phyloP scores from a whole-genome alignment of 2,797 vertebrate species.

The Falco naumanni region DNA sequence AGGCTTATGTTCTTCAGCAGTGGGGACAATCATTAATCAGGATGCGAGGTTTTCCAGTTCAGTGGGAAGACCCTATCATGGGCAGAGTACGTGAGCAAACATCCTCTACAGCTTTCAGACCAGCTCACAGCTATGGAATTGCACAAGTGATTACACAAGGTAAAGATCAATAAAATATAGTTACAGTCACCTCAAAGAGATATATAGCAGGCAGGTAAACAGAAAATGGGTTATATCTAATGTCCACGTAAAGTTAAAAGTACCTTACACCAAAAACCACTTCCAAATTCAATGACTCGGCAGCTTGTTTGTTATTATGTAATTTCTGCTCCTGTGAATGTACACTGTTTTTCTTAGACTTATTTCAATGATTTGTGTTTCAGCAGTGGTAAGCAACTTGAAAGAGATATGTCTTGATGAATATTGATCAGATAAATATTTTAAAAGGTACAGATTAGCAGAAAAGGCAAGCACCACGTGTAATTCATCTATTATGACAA shows the following conservation, averaged over 20 bases:
- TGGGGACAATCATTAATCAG: not conserved
- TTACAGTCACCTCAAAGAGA: not conserved
- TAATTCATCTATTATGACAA: not conserved
- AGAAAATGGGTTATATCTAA: not conserved
- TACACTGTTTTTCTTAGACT: not conserved
- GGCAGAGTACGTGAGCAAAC: not conserved
- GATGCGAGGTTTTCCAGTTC: not conserved
- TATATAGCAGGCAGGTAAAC: not conserved
- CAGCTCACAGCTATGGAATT: not conserved
- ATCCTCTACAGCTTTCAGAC: not conserved
- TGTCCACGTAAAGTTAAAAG: not conserved
- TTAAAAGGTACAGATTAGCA: not conserved
- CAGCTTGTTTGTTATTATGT: not conserved
- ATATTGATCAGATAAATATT: conserved; percentile 36
- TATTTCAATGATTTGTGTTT: not conserved
- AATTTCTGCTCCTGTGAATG: not conserved
- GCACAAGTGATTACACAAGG: not conserved
- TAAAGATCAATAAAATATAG: not conserved
- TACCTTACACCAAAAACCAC: not conserved
- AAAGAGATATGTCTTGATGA: not conserved
- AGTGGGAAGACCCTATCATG: not conserved
- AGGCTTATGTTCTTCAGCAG: not conserved
- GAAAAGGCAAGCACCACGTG: not conserved
- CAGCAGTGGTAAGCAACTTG: not conserved
- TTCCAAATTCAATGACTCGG: not conserved